Conservation (phyloP, 2,113 vertebrate genomes). For the Hippocampus guttulatus region DNA sequence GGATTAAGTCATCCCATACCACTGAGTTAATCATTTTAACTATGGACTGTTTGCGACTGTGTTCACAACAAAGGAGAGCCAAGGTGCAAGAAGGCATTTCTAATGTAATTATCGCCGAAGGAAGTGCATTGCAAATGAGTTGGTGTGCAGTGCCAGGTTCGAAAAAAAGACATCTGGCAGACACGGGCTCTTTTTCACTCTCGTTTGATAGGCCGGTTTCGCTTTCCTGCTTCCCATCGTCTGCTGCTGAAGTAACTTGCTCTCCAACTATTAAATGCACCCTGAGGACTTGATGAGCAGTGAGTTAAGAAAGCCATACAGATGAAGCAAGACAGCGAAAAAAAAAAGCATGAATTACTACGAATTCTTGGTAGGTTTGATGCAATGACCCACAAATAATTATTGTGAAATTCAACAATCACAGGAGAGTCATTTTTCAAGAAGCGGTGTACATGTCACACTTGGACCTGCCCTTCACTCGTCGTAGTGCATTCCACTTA, state of each 20-base stretch:
- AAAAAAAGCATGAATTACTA: not conserved
- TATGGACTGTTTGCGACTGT: not conserved
- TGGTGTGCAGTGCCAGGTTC: not conserved
- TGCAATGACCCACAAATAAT: not conserved
- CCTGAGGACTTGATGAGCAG: not conserved
- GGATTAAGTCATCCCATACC: constrained; percentile 2
- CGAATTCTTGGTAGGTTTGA: not conserved
- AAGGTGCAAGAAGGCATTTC: not conserved
- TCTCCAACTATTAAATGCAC: not conserved
- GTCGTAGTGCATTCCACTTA: not conserved
- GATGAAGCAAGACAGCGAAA: not conserved
- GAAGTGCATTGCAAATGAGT: not conserved
- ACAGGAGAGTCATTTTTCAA: not conserved
- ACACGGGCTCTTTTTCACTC: not conserved
- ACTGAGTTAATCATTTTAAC: not conserved
- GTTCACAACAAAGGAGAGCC: not conserved
- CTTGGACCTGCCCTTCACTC: not conserved
- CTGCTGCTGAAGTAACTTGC: not conserved
- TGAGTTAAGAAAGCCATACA: not conserved
- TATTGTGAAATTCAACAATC: not conserved
- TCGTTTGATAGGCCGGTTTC: not conserved
- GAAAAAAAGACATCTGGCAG: not conserved
- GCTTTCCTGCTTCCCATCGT: not conserved
- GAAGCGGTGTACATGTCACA: not conserved
- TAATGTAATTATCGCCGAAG: not conserved